Evolutionary conservation across 2,888 invertebrate genomes (phyloP).

Genomic region (Agonopterix arenella): DNA sequence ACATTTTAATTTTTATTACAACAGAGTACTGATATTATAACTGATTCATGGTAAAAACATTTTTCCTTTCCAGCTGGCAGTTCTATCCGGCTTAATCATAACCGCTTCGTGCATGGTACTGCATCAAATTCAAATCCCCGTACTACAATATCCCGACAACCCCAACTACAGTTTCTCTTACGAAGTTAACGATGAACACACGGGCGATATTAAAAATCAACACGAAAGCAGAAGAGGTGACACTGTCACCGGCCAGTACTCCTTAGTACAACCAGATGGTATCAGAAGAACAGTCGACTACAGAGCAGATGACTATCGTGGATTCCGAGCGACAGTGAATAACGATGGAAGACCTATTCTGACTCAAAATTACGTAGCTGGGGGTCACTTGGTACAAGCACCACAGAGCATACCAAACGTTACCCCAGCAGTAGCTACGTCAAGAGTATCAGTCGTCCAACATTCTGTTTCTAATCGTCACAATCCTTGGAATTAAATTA

Average conservation of each 20-base stretch:
- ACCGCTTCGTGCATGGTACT: constrained; percentile 50
- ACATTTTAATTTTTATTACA: no score
- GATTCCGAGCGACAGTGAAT: constrained; percentile 73
- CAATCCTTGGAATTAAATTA: background rate
- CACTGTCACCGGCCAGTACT: constrained; percentile 72
- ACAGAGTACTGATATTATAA: no score
- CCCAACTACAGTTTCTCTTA: constrained; percentile 75
- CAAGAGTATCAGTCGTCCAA: constrained; percentile 48
- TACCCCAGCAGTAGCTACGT: constrained; percentile 39
- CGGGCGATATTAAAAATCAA: constrained; percentile 75
- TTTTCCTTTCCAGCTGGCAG: constrained; percentile 25
- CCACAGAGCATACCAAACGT: constrained; percentile 16
- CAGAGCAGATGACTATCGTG: constrained; percentile 68
- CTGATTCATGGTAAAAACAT: background rate
- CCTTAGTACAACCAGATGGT: constrained; percentile 73
- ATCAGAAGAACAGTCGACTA: constrained; percentile 73
- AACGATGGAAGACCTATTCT: constrained; percentile 30
- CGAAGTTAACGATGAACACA: constrained; percentile 69
- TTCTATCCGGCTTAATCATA: constrained; percentile 38
- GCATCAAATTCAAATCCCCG: constrained; percentile 34
- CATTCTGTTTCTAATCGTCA: constrained; percentile 7
- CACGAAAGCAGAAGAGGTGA: constrained; percentile 70
- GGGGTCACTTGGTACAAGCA: constrained; percentile 3
- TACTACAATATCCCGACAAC: constrained; percentile 14
- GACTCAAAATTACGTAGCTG: constrained; percentile 1